Evolutionary conservation across 2,113 vertebrate genomes (phyloP).

Genomic region (Corythornis madagascariensis): DNA sequence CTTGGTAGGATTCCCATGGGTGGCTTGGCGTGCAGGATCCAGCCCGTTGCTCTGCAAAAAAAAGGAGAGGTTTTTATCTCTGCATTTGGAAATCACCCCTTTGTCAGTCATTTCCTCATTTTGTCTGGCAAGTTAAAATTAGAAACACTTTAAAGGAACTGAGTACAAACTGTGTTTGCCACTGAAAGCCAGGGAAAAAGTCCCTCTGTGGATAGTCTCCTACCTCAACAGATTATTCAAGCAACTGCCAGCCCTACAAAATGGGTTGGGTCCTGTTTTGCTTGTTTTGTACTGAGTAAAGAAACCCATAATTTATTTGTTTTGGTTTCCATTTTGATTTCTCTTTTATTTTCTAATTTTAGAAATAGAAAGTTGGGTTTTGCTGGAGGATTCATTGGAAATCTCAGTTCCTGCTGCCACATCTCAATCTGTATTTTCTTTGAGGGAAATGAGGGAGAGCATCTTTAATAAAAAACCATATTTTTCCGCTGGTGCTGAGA

Average conservation of each 20-base stretch:
- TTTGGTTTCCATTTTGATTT: constrained; percentile 17
- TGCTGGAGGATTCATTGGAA: background rate
- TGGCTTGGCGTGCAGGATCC: fast-evolving
- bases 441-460: background rate
- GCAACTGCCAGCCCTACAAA: background rate
- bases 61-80: background rate
- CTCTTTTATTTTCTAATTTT: constrained; percentile 15
- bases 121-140: background rate
- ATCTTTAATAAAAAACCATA: background rate
- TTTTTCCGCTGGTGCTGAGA: background rate
- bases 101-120: constrained; percentile 36
- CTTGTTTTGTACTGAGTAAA: background rate
- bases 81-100: constrained; percentile 13
- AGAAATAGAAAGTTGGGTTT: background rate
- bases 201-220: background rate
- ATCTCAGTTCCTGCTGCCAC: background rate
- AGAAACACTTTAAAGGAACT: constrained; percentile 56
- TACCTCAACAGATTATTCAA: background rate
- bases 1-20: background rate
- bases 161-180: background rate
- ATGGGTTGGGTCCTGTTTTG: background rate
- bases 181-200: background rate
- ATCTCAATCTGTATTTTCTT: background rate
- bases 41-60: background rate
- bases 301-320: background rate